Base-by-base conservation (phyloP, 2,888 invertebrate genomes). In the Ectemnius continuus region DNA sequence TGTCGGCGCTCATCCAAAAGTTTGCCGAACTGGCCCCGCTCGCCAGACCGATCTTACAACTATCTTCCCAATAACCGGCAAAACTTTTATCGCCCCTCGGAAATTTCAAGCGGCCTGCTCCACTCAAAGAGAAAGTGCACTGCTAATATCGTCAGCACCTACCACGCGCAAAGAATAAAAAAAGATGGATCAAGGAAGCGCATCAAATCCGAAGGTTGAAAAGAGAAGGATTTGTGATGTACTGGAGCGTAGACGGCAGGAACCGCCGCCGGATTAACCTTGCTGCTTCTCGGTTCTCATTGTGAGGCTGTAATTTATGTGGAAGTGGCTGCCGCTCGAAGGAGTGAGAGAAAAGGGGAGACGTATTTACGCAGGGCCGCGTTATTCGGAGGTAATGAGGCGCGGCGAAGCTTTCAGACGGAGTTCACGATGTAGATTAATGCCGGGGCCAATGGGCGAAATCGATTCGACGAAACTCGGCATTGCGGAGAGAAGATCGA, bases 391-490 rank as follows among this genome's bases (percentile, higher is more conserved):
- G 36, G 61, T 70, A 78, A 79, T 72, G 70, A 74, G 68, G 61
- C 76, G 69, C 57, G 59, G 65, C 52, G 67, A 76, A 61, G 56
- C 61, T 69, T 60, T 70, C 68, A 20, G 66, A 26, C 64, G 63
- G 66, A 57, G 65, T 61, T 67, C 48, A 57, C 52, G 64, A 56
- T 60, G 47, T 68, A 72, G 70, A 73, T 73, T 65, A 71, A 69
- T 67, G 66, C 26, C 28, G 23, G 36, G 18, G 16, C 56, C 65
- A 68, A 72, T 28, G 66, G 47, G 63, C 23, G 62, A 69, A 58
- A 82, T 82, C 80, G 82, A 82, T 82, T 75, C 61, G 63, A 18
- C 63, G 70, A 80, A 80, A 78, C 70, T 77, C 76, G 70, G 74
- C 75, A 67, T 78, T 75, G 80, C 81, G 68, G 69, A 67, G 74